Evolutionary conservation across 2,888 invertebrate species (phyloP).

Genomic region (Brenthis hecate): DNA sequence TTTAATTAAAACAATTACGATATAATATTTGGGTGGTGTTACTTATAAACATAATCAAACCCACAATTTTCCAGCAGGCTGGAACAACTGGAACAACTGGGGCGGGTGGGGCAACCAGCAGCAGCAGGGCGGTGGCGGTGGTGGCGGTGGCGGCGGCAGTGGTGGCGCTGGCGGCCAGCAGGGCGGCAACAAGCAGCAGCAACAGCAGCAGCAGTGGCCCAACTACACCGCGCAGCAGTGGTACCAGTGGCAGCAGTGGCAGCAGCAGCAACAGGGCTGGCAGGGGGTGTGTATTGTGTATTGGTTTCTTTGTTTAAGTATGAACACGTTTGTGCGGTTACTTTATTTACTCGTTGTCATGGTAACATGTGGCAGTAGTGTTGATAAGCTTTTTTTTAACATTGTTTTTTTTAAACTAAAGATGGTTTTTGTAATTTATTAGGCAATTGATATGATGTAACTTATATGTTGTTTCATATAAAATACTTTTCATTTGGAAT

Average conservation of each 20-base stretch:
- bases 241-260: constrained; percentile 80
- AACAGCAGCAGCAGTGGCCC: constrained; percentile 35
- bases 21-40: too few relatives aligned
- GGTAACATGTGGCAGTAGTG: too few relatives aligned
- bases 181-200: constrained; percentile 31
- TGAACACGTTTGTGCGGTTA: background rate
- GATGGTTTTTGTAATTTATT: too few relatives aligned
- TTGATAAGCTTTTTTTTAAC: too few relatives aligned
- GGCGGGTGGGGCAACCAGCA: constrained; percentile 43
- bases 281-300: constrained; percentile 53
- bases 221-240: constrained; percentile 73
- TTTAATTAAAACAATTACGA: too few relatives aligned
- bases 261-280: constrained; percentile 73
- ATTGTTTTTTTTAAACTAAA: too few relatives aligned
- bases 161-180: constrained; percentile 43
- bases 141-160: constrained; percentile 27
- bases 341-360: too few relatives aligned
- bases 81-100: constrained; percentile 68
- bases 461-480: too few relatives aligned
- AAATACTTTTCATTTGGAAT: too few relatives aligned
- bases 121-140: constrained; percentile 35
- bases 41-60: background rate
- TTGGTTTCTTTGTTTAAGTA: background rate
- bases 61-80: constrained; percentile 44
- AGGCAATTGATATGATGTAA: too few relatives aligned